Evolutionary conservation across 1,140 invertebrate genomes (phyloP).

Genomic region (Macrotrachela quadricornifera): DNA sequence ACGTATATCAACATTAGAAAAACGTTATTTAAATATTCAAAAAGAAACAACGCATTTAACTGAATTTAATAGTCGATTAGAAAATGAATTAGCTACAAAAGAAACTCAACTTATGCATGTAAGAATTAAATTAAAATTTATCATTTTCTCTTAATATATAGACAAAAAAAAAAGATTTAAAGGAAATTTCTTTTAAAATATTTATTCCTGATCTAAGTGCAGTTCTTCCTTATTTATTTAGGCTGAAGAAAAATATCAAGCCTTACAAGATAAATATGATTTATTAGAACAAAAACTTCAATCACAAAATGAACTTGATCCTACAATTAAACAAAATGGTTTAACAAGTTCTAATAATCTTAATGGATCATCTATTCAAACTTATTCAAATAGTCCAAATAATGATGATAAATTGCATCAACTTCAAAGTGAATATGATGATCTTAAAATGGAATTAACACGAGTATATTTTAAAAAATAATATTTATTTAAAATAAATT

Average conservation of each 20-base stretch:
- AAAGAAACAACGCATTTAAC: constrained; percentile 85
- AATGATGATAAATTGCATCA: constrained; percentile 71
- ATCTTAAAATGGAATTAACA: constrained; percentile 23
- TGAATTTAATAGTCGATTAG: constrained; percentile 76
- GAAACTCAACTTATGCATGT: constrained; percentile 70
- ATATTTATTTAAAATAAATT: no score
- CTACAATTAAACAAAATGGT: no score
- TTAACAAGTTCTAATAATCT: no score
- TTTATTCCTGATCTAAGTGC: not conserved
- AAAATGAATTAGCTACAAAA: constrained; percentile 84
- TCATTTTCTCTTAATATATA: no score
- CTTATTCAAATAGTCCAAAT: constrained; percentile 10
- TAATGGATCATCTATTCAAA: no score
- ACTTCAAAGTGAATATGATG: constrained; percentile 79
- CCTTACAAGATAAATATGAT: constrained; percentile 1
- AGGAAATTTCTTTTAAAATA: not conserved
- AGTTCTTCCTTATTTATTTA: not conserved
- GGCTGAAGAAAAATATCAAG: not conserved
- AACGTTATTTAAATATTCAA: constrained; percentile 69
- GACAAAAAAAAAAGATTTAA: no score
- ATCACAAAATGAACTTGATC: constrained; percentile 12
- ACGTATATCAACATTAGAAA: constrained; percentile 60
- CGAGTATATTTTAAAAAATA: not conserved
- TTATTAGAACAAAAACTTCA: not conserved
- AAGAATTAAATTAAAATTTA: no score